These are phyloP conservation scores for Macrobrachium nipponense DNA, from an alignment of 1,140 invertebrate genomes.

Conservation along the genomic window DNA sequence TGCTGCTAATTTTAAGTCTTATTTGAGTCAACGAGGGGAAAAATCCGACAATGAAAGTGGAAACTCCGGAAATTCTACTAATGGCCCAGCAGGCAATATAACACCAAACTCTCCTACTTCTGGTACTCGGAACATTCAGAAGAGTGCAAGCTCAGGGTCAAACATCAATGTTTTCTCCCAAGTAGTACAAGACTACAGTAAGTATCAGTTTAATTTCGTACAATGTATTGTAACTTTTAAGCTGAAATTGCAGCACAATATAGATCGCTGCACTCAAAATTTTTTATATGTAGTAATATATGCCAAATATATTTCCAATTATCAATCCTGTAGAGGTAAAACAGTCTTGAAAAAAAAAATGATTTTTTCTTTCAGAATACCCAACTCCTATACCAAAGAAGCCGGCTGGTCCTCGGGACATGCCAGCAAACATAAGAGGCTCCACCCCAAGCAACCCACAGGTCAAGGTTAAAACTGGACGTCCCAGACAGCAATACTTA, in stretches of 20 bases:
- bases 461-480: constrained; percentile 24
- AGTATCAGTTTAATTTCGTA: constrained; percentile 2
- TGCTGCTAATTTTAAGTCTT: constrained; percentile 56
- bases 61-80: neutral
- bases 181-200: constrained; percentile 57
- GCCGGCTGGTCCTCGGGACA: constrained; percentile 41
- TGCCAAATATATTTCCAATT: too few species aligned
- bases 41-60: constrained; percentile 25
- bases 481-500: constrained; percentile 49
- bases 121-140: constrained; percentile 26
- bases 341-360: neutral
- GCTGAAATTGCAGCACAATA: too few species aligned
- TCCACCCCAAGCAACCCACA: constrained; percentile 5
- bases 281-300: too few species aligned
- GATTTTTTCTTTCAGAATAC: constrained; percentile 39
- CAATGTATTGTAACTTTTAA: neutral
- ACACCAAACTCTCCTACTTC: neutral
- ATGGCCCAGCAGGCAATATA: neutral
- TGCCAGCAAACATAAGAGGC: constrained; percentile 39
- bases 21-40: constrained; percentile 48
- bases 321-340: neutral
- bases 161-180: constrained; percentile 35
- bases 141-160: constrained; percentile 51
- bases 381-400: constrained; percentile 59
- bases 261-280: too few species aligned